Base-by-base conservation (phyloP, 2,113 vertebrate species). In the Scophthalmus maximus region DNA sequence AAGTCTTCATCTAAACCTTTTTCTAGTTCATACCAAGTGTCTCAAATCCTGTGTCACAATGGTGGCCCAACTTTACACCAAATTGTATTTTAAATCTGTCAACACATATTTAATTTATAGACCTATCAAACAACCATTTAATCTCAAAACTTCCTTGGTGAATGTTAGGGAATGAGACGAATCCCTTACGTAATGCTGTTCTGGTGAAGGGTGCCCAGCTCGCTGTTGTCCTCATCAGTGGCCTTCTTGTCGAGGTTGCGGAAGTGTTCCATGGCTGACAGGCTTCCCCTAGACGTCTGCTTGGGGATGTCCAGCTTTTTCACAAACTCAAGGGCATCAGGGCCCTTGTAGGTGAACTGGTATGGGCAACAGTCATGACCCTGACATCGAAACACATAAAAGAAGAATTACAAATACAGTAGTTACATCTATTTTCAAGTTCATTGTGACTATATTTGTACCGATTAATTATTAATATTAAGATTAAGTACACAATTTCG, bases 181-280 rank as follows among this genome's bases (percentile, higher is more conserved):
- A 18, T 8, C 0, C 11, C 87, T 79, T 80, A 89, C 90, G 68
- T 88, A 61, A 82, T 83, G 74, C 79, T 87, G 90, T 95, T 95
- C 85, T 94, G 93, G 71, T 95, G 94, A 20, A 93, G 73, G 10
- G 85, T 89, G 15, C 38, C 73, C 71, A 91, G 20, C n/a, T 93
- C 94, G 1, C 63, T 88, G 63, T 27, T 68, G 10, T 93, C 92
- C 1, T 93, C 92, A 0, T 95, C 92, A 0, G 89, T 90, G 11
- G 93, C 94, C 66, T 67, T 94, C 75, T 93, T 94, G 87, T 95
- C 94, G 90, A 94, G 84, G 85, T 94, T 94, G 5, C 77, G 89
- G 80, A 95, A 95, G 82, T 93, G 93, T 26, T 93, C 92, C 94
- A 94, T 94, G 56, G 94, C 94, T 2, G 94, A 92, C 73, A 93